phyloP scores from a whole-genome alignment of 2,888 invertebrate genomes.

The Tinea pellionella region DNA sequence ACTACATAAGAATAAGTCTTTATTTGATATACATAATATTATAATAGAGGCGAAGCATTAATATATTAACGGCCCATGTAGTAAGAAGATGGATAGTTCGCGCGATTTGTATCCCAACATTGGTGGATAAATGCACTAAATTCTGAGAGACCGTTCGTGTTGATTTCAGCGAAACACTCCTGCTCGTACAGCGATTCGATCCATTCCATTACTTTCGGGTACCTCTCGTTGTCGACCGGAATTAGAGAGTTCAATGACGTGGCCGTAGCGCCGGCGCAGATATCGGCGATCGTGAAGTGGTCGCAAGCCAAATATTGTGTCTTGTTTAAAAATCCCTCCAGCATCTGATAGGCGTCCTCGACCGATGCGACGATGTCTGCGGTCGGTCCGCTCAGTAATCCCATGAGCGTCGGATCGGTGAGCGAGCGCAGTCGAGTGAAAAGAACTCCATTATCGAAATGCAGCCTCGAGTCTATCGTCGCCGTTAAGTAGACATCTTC shows the following conservation, averaged over 20 bases:
- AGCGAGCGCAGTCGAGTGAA: slow-evolving; percentile 21
- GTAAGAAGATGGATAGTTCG: not conserved
- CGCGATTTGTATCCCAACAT: not conserved
- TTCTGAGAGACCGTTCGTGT: slow-evolving; percentile 25
- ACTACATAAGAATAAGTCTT: not conserved
- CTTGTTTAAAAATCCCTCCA: slow-evolving; percentile 31
- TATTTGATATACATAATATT: not conserved
- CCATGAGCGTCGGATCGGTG: slow-evolving; percentile 16
- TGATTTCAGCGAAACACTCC: slow-evolving; percentile 29
- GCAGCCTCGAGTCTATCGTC: slow-evolving; percentile 29
- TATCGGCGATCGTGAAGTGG: slow-evolving; percentile 32
- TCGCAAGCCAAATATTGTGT: slow-evolving; percentile 26
- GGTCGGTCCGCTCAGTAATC: slow-evolving; percentile 19
- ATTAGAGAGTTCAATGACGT: slow-evolving; percentile 25
- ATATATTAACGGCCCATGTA: not conserved
- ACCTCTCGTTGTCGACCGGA: slow-evolving; percentile 25
- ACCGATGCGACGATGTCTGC: slow-evolving; percentile 21
- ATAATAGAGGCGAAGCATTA: not conserved
- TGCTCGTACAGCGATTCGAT: slow-evolving; percentile 22
- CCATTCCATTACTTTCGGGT: slow-evolving; percentile 26
- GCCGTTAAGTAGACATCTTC: slow-evolving; percentile 27
- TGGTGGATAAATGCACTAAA: slow-evolving; percentile 15
- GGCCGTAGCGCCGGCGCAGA: slow-evolving; percentile 28
- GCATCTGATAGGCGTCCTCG: slow-evolving; percentile 27
- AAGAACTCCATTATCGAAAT: slow-evolving; percentile 27